A percentile compares a stretch with the other conserved stretches of the same genome.
These are phyloP conservation scores for Murina feae DNA, from an alignment of 2,113 vertebrate species.

Conservation along the genomic window DNA sequence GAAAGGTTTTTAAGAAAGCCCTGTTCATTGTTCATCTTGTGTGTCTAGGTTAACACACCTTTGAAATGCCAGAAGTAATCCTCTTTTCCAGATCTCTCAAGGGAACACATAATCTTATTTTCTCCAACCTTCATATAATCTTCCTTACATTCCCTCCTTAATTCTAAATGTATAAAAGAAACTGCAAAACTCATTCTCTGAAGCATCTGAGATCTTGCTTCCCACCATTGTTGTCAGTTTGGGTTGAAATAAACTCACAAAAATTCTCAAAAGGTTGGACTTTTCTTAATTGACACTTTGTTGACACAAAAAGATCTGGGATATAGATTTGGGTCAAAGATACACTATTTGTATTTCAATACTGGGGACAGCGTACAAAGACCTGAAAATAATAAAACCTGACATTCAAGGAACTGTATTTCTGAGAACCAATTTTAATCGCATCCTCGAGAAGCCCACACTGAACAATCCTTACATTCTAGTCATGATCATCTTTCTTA, in stretches of 20 bases:
- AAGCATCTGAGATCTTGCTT: background rate
- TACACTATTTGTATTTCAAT: background rate
- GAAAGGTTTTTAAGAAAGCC: no score
- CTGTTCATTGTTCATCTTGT: background rate
- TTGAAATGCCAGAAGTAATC: background rate
- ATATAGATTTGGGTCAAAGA: background rate
- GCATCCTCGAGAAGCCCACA: background rate
- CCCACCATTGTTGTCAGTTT: background rate
- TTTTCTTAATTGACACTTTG: background rate
- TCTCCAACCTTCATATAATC: no score
- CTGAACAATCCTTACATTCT: background rate
- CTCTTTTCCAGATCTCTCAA: background rate
- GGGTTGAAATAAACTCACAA: background rate
- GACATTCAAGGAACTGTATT: background rate
- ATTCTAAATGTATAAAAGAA: no score
- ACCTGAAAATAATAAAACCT: background rate
- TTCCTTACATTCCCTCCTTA: no score
- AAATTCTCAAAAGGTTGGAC: background rate
- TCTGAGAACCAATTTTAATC: background rate
- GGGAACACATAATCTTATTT: no score
- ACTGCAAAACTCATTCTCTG: background rate
- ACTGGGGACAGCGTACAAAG: background rate
- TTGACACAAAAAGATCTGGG: background rate
- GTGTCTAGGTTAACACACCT: background rate
- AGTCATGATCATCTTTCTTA: background rate